A percentile compares a stretch with the other conserved stretches of the same genome.
Conservation (phyloP, 2,888 invertebrate species). For the Byasa hedistus region DNA sequence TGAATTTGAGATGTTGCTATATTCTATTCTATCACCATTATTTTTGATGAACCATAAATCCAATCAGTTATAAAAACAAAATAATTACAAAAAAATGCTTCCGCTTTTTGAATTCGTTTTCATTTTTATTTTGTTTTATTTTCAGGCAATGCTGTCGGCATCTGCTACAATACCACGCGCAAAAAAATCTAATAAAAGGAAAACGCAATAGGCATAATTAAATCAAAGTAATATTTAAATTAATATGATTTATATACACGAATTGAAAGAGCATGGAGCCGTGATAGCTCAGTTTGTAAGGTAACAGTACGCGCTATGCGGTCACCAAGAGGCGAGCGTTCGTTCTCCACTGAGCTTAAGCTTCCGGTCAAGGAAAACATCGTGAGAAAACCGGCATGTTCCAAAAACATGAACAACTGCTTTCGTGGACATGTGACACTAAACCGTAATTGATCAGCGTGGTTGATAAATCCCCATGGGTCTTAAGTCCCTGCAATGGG, state of each 20-base stretch:
- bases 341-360: neutral
- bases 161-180: constrained; percentile 86
- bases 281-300: too few relatives aligned
- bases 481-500: too few relatives aligned
- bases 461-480: too few relatives aligned
- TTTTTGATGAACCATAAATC: neutral
- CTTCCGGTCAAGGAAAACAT: neutral
- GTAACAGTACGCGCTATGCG: too few relatives aligned
- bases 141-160: constrained; percentile 83
- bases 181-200: constrained; percentile 87
- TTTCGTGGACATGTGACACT: too few relatives aligned
- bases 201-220: constrained; percentile 69
- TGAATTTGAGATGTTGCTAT: neutral
- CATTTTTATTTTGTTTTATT: constrained; percentile 68
- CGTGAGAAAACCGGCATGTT: too few relatives aligned
- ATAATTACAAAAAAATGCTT: constrained; percentile 18
- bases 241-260: neutral
- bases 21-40: neutral
- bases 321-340: too few relatives aligned
- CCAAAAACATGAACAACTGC: too few relatives aligned
- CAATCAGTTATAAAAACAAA: neutral
- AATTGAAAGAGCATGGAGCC: too few relatives aligned
- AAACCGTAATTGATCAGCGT: too few relatives aligned
- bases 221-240: constrained; percentile 1
- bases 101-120: constrained; percentile 54